Percentiles rank a stretch among this genome's conserved stretches.
These are phyloP conservation scores for Aphis gossypii DNA, from an alignment of 1,140 invertebrate species.

Conservation along the genomic window DNA sequence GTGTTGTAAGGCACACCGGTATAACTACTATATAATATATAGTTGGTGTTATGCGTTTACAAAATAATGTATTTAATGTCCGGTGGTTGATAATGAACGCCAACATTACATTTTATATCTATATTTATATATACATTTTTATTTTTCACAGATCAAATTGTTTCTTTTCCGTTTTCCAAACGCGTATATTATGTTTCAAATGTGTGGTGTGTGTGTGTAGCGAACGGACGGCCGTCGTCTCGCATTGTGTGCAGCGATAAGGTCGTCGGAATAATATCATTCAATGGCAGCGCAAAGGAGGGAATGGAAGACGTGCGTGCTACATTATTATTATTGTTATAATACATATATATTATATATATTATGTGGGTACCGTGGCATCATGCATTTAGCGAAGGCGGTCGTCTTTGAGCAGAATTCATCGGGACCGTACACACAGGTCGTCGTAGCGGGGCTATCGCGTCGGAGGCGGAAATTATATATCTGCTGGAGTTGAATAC, in stretches of 20 bases:
- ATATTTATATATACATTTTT: neutral
- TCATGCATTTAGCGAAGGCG: neutral
- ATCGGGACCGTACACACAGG: neutral
- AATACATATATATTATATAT: neutral
- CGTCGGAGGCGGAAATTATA: neutral
- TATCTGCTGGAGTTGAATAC: neutral
- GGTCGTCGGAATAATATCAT: neutral
- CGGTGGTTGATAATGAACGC: neutral
- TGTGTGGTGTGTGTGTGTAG: no score
- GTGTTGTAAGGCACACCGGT: neutral
- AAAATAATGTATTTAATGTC: neutral
- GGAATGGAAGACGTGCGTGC: neutral
- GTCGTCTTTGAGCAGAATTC: neutral
- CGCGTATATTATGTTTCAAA: neutral
- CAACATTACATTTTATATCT: neutral
- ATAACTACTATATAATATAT: no score
- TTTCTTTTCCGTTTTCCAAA: neutral
- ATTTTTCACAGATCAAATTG: neutral
- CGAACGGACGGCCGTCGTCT: no score
- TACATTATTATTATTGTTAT: neutral
- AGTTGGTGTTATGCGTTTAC: neutral
- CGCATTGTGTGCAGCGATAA: neutral
- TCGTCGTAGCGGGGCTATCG: neutral
- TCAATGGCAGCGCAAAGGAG: neutral
- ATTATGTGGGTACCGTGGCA: neutral